These are phyloP conservation scores for Ceraclea dissimilis DNA, from an alignment of 2,888 invertebrate genomes.

Conservation along the genomic window DNA sequence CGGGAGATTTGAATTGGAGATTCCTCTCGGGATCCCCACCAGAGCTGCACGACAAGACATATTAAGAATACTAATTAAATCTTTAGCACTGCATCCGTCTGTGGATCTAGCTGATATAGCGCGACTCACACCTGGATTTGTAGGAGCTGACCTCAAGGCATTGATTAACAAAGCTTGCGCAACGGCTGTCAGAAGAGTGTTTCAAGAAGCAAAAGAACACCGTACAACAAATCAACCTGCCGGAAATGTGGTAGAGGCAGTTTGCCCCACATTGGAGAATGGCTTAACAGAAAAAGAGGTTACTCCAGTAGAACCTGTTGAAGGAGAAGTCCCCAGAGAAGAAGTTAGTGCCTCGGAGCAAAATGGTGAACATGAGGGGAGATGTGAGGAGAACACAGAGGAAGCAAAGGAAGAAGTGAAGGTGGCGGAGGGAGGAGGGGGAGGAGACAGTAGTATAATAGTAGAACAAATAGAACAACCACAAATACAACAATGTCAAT, in stretches of 20 bases:
- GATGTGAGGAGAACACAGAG: background rate
- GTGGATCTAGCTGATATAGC: constrained; percentile 70
- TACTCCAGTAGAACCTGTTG: background rate
- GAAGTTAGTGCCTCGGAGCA: background rate
- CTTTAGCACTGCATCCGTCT: constrained; percentile 59
- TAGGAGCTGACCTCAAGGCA: constrained; percentile 88
- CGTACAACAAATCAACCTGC: background rate
- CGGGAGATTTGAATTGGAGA: constrained; percentile 91
- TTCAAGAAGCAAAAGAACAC: constrained; percentile 31
- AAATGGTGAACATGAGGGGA: constrained; percentile 16
- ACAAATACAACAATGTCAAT: constrained; percentile 2
- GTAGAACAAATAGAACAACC: background rate
- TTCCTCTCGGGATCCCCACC: constrained; percentile 89
- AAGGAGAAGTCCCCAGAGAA: background rate
- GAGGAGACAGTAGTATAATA: background rate
- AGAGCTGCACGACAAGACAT: constrained; percentile 75
- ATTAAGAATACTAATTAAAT: constrained; percentile 60
- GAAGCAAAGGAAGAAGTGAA: background rate
- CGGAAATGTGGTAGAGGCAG: background rate
- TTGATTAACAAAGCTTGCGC: constrained; percentile 83
- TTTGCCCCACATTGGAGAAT: background rate
- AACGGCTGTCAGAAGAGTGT: constrained; percentile 66
- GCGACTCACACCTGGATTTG: constrained; percentile 87
- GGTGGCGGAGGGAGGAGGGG: background rate
- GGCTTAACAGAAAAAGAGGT: background rate